Percentiles rank a stretch among this genome's conserved stretches.
These are phyloP conservation scores for Carcina quercana DNA, from an alignment of 2,888 invertebrate genomes.

Conservation along the genomic window DNA sequence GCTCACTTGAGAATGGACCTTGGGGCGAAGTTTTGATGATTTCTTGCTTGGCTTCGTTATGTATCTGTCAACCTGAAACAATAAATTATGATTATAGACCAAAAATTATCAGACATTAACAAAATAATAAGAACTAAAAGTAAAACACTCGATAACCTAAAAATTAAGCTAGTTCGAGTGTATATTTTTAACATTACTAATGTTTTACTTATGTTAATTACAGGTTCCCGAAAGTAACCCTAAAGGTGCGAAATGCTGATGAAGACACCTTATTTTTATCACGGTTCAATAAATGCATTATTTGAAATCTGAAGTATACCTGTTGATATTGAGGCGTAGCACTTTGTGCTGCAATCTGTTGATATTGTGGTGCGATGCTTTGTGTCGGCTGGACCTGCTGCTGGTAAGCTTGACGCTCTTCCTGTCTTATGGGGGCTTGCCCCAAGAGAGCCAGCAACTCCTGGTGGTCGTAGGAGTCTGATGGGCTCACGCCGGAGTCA, in stretches of 20 bases:
- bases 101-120: too few relatives aligned
- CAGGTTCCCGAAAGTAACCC: too few relatives aligned
- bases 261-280: too few relatives aligned
- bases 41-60: conserved; percentile 59
- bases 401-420: conserved; percentile 40
- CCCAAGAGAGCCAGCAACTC: conserved; percentile 51
- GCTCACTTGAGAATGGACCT: conserved; percentile 30
- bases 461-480: conserved; percentile 41
- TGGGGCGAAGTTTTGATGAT: conserved; percentile 51
- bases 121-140: too few relatives aligned
- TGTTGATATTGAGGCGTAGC: conserved; percentile 48
- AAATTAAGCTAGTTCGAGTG: too few relatives aligned
- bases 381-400: conserved; percentile 27
- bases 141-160: too few relatives aligned
- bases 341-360: conserved; percentile 40
- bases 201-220: too few relatives aligned
- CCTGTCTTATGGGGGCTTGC: conserved; percentile 39
- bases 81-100: too few relatives aligned
- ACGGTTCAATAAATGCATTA: too few relatives aligned
- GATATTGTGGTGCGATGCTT: conserved; percentile 25
- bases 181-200: too few relatives aligned
- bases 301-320: too few relatives aligned
- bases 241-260: too few relatives aligned
- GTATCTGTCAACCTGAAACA: conserved; percentile 58
- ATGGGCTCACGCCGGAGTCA: conserved; percentile 40